Evolutionary conservation across 2,888 invertebrate species (phyloP).

Genomic region (Crossocerus cetratus): DNA sequence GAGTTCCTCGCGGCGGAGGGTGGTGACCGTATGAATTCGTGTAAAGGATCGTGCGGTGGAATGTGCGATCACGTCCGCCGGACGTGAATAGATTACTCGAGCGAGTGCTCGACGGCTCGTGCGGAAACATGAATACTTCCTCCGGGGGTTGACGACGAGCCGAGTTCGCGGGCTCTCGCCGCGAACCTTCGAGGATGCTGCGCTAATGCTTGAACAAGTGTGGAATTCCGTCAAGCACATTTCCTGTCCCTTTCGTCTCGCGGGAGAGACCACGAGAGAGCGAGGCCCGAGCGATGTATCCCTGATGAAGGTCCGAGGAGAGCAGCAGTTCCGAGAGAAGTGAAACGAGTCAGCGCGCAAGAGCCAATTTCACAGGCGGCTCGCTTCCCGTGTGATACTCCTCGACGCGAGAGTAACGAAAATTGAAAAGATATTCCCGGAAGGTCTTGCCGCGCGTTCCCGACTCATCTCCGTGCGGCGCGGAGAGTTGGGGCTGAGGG

Average conservation of each 20-base stretch:
- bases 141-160: too few species aligned
- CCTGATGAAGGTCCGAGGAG: too few species aligned
- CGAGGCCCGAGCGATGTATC: too few species aligned
- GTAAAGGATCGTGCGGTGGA: neutral
- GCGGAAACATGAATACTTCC: too few species aligned
- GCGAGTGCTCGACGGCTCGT: neutral
- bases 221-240: constrained; percentile 27
- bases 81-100: neutral
- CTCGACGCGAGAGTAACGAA: neutral
- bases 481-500: constrained; percentile 15
- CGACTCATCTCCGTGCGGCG: neutral
- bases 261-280: too few species aligned
- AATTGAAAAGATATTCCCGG: constrained; percentile 14
- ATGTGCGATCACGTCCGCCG: neutral
- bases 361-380: neutral
- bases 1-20: neutral
- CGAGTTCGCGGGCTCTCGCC: too few species aligned
- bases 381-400: constrained; percentile 3
- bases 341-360: neutral
- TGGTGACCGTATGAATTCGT: neutral
- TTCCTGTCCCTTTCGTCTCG: constrained; percentile 9
- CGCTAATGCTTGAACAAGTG: neutral
- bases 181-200: too few species aligned
- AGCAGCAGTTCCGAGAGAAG: too few species aligned
- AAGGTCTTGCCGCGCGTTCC: constrained; percentile 27